Base-by-base conservation (phyloP, 2,888 invertebrate species). In the Saturnia japonica region DNA sequence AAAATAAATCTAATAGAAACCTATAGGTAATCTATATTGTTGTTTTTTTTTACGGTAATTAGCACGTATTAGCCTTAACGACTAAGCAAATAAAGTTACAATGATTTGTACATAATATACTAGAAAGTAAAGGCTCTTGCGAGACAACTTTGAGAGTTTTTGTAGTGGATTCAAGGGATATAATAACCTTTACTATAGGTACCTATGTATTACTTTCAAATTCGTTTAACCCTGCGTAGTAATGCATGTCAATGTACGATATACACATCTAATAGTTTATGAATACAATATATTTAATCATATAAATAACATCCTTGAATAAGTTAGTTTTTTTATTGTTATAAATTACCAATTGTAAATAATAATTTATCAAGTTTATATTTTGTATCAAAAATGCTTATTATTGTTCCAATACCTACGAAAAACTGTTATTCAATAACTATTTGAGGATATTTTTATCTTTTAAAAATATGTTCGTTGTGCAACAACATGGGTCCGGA, bases 401-500 rank as follows among this genome's bases (percentile, higher is more conserved):
- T 22, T n/a, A 22, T 54, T n/a, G 1, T 22, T 54, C 54, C 8
- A 19, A 19, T 47, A n/a, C n/a, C n/a, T n/a, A 47, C 47, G 28
- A 60, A 28, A 12, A 14, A 0, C 12, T 6, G 14, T 60, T 60
- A 28, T 60, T 25, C 3, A 14, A 7, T 12, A 4, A 28, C 14
- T 28, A 28, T 28, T 11, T 2, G 42, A 51, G 51, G n/a, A 60
- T 43, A 43, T 83, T 83, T 85, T 86, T 83, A 80, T 84, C 80
- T 84, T 81, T 80, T 77, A 80, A 85, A 87, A 82, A 84, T 84
- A 85, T 83, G 82, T 80, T 84, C 82, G 84, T 85, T 85, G 83
- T 82, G 82, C 76, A 85, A 89, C 84, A 87, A 85, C 82, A 85
- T 77, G 78, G 79, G 87, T 85, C 80, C 88, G 90, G 92, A 90